These are phyloP conservation scores for Tetramorium simillimum DNA, from an alignment of 1,140 invertebrate genomes.

Conservation along the genomic window DNA sequence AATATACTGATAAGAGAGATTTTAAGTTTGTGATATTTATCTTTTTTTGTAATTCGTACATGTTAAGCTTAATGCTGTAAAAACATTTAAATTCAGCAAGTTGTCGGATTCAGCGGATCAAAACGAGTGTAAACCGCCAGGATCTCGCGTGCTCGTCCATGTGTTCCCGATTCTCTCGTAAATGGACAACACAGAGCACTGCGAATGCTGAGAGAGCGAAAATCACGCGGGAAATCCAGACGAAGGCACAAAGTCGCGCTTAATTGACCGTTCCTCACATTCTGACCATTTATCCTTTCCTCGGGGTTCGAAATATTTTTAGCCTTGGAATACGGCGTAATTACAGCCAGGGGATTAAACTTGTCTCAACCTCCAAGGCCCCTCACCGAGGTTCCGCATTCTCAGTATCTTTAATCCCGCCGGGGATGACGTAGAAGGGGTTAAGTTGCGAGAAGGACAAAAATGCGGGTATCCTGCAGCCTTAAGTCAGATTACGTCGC, in stretches of 20 bases:
- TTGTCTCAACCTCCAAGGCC: constrained; percentile 18
- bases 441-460: constrained; percentile 43
- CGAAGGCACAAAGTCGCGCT: constrained; percentile 51
- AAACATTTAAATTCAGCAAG: constrained; percentile 26
- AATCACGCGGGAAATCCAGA: constrained; percentile 48
- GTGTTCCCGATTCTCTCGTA: constrained; percentile 15
- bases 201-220: constrained; percentile 30
- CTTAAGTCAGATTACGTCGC: constrained; percentile 66
- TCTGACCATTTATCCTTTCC: constrained; percentile 14
- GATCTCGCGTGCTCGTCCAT: neutral
- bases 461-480: constrained; percentile 32
- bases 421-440: constrained; percentile 61
- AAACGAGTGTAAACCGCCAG: neutral
- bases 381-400: constrained; percentile 54
- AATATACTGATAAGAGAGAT: neutral
- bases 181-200: neutral
- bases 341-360: constrained; percentile 74
- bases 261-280: constrained; percentile 55
- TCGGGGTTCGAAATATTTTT: constrained; percentile 58
- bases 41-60: neutral
- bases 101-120: constrained; percentile 11
- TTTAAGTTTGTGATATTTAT: neutral
- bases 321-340: constrained; percentile 65
- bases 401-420: constrained; percentile 74
- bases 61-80: neutral